Percentiles rank a stretch among this genome's conserved stretches.
phyloP scores from a whole-genome alignment of 1,140 invertebrate genomes.

The Drosophila malerkotliana region DNA sequence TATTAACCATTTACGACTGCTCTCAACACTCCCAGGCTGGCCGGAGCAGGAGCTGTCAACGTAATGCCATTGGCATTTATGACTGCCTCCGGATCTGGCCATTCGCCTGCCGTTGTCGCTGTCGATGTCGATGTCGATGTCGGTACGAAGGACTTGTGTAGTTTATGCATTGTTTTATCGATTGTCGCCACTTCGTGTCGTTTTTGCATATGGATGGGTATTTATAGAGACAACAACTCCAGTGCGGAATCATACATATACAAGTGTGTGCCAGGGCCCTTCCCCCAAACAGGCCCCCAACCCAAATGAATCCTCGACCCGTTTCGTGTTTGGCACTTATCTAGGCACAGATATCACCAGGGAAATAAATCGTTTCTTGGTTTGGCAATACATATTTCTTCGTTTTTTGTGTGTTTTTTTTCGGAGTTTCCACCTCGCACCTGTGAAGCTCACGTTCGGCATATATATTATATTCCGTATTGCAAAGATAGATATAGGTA shows the following conservation, averaged over 20 bases:
- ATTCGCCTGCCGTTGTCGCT: conserved; percentile 32
- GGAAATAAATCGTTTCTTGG: conserved; percentile 60
- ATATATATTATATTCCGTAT: conserved; percentile 10
- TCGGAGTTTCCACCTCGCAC: conserved; percentile 29
- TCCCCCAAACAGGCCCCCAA: neutral
- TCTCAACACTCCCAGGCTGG: conserved; percentile 58
- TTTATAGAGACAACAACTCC: conserved; percentile 61
- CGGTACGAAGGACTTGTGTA: conserved; percentile 73
- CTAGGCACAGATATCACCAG: conserved; percentile 50
- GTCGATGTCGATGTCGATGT: conserved; percentile 34
- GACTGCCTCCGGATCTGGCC: conserved; percentile 40
- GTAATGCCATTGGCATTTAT: conserved; percentile 74
- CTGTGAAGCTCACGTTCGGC: conserved; percentile 29
- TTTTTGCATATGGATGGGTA: conserved; percentile 56
- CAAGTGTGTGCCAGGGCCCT: neutral
- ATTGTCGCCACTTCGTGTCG: conserved; percentile 71
- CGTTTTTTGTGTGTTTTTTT: conserved; percentile 29
- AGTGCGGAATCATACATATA: conserved; percentile 9
- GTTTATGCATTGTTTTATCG: conserved; percentile 81
- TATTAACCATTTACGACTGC: conserved; percentile 59
- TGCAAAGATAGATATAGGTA: neutral
- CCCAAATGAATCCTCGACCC: conserved; percentile 3
- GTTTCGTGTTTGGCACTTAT: conserved; percentile 69
- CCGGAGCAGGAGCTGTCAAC: conserved; percentile 63
- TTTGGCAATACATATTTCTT: conserved; percentile 16